Percentiles rank a stretch among this genome's conserved stretches.
Conservation (phyloP, 2,113 vertebrate species). For the Mobula hypostoma region DNA sequence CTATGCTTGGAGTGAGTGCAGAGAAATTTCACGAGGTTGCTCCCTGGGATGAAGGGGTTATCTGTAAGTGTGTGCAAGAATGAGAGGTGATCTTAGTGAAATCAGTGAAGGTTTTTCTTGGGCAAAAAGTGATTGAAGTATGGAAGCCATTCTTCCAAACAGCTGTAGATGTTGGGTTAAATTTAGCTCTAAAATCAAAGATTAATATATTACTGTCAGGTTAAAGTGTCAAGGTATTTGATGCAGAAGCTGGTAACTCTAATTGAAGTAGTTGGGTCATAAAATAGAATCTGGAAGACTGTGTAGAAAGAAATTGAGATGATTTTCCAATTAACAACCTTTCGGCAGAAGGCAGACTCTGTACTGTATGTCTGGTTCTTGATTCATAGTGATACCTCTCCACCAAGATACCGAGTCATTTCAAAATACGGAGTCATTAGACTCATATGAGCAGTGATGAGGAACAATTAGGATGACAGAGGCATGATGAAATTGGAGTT, state of each 20-base stretch:
- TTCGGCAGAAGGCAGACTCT: neutral
- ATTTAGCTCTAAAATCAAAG: no score
- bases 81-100: no score
- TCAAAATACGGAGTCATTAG: neutral
- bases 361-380: neutral
- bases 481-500: no score
- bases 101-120: no score
- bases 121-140: no score
- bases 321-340: neutral
- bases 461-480: no score
- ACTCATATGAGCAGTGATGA: neutral
- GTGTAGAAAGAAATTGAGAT: neutral
- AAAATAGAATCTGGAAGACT: neutral
- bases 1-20: neutral
- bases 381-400: neutral
- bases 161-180: no score
- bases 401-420: neutral
- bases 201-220: neutral
- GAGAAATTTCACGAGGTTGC: no score
- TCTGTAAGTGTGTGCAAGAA: no score
- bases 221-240: neutral
- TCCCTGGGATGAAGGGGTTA: no score
- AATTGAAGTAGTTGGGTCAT: neutral
- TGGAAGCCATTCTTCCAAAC: no score
- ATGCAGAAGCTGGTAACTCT: neutral